A percentile compares a stretch with the other conserved stretches of the same genome.
phyloP scores from a whole-genome alignment of 2,113 vertebrate genomes.

The Podilymbus podiceps region DNA sequence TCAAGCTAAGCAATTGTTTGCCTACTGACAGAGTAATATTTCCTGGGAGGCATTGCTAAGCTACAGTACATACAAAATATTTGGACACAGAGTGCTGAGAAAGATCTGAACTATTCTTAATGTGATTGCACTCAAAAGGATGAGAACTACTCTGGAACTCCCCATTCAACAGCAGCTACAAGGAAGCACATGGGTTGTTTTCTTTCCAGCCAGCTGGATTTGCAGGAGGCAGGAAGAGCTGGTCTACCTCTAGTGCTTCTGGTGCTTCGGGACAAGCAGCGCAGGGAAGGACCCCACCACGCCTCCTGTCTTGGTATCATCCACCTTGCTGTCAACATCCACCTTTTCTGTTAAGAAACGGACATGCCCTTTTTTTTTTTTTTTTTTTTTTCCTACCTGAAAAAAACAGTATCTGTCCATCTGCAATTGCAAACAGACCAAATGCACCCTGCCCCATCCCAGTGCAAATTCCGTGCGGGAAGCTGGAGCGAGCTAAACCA shows the following conservation, averaged over 20 bases:
- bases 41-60: constrained; percentile 48
- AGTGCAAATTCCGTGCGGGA: not conserved
- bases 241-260: not conserved
- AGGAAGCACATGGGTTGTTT: accelerated
- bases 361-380: not conserved
- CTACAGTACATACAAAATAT: constrained; percentile 1
- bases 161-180: not conserved
- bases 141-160: constrained; percentile 5
- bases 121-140: not conserved
- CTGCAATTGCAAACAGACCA: not conserved
- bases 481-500: not conserved
- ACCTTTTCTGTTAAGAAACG: not conserved
- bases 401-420: not conserved
- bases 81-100: constrained; percentile 20
- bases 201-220: not conserved
- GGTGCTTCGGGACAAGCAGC: not conserved
- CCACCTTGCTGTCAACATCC: not conserved
- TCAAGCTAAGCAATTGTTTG: constrained; percentile 55
- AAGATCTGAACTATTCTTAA: constrained; percentile 16
- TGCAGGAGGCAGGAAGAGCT: not conserved
- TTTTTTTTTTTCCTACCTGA: too few relatives aligned
- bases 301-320: accelerated
- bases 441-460: not conserved
- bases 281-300: not conserved
- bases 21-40: constrained; percentile 50